Evolutionary conservation across 2,888 invertebrate species (phyloP), one percentile per base, ranked within the genome.

Genomic region (Sericinus montela): DNA sequence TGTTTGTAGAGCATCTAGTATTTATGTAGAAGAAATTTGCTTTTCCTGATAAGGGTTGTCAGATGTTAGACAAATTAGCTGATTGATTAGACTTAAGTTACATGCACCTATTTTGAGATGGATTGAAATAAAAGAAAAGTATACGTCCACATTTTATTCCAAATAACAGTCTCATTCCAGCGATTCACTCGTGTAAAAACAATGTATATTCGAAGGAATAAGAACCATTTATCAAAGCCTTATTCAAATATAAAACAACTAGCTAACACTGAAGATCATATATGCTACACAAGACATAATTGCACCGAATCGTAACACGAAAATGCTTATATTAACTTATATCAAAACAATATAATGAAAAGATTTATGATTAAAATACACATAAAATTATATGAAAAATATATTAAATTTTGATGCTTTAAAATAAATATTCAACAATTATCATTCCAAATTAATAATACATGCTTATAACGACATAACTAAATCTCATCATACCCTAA

Each of bases 261-360:
- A 57, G 51, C 56, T 62, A 68, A 65, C 67, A 69, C 71, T 69
- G 65, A 73, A 63, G 64, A 63, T 69, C 73, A 75, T 64, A 67
- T 16, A n/a, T n/a, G n/a, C n/a, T n/a, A n/a, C 23, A 39, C 39
- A 71, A 75, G 53, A 70, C 56, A 67, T 76, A 83, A 86, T 84
- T 84, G 85, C 86, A 85, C 84, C 84, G 72, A 75, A 63, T 70
- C 63, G 54, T 73, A 75, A 77, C 70, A 70, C 58, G 60, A 72
- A 81, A 82, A 81, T 82, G 76, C 81, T 76, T 79, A 71, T 63
- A 62, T 62, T 59, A 75, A 67, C 63, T 69, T 68, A 73, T 49
- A 53, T 59, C 60, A 62, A 59, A 25, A 25, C 25, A 63, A 62
- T 3, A 19, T 19, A 19, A 55, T 58, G 11, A 11, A 60, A 67